Base-by-base conservation (phyloP, 1,140 invertebrate species). In the Choristoneura fumiferana region DNA sequence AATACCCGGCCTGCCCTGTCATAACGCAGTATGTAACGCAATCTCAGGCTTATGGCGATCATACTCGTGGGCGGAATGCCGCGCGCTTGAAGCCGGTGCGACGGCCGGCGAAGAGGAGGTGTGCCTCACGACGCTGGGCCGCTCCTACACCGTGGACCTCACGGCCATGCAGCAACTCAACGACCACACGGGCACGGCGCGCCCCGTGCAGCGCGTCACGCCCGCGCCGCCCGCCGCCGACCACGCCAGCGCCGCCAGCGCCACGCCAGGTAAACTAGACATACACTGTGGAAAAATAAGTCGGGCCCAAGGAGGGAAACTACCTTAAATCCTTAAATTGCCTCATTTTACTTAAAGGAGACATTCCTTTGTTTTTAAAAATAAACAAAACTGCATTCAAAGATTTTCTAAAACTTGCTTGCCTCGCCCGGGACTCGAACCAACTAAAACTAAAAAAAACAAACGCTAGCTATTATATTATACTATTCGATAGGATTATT, bases 161-260 rank as follows among this genome's bases (percentile, higher is more conserved):
- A 95, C 97, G 87, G 95, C 96, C 67, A 98, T 99, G 96, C 97
- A 98, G 87, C 98, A 99, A 92, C 98, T 99, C 64, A 99, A 99
- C 87, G 98, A 99, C 90, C 97, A 98, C 84, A 97, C 97, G 4
- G 98, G 98, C 57, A 98, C 97, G 43, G 95, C 97, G 8, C 90
- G 97, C 43, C 94, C 96, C 56, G 96, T 99, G 70, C 97, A 98
- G 83, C 93, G 98, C 34, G 62, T 91, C 60, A 60, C 83, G 62
- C 76, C 81, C 15, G 66, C 75, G 57, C 71, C 80, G 37, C 54
- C 60, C 61, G 59, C 62, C 36, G 57, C 67, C 39, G 49, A 58
- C 45, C 59, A 65, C 12, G 35, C 70, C 14, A 43, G 52, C 36
- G 40, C 71, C 54, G 63, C 70, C 14, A 43, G 52, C 36, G 40